Conservation (phyloP, 2,113 vertebrate genomes). For the Nansenia antarctica region DNA sequence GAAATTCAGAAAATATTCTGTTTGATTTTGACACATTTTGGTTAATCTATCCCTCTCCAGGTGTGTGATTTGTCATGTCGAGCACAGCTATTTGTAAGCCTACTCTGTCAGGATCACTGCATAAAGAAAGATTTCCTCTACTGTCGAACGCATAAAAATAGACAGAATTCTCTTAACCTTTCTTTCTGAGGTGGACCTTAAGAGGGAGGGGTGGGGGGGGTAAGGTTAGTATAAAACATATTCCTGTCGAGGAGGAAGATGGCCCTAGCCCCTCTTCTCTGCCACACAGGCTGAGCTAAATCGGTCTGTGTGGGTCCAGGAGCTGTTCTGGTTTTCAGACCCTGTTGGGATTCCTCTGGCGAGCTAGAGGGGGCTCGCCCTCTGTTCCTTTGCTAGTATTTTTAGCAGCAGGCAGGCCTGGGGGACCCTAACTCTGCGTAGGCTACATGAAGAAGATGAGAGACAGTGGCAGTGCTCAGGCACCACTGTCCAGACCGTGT, state of each 20-base stretch:
- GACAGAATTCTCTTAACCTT: not conserved
- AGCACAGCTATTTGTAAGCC: too few relatives aligned
- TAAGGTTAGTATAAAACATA: not conserved
- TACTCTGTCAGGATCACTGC: too few relatives aligned
- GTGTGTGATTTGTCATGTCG: too few relatives aligned
- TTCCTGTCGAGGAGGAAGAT: conserved; percentile 25
- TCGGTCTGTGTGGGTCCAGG: conserved; percentile 52
- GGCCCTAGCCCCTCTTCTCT: conserved; percentile 40
- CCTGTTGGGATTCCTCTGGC: conserved; percentile 62
- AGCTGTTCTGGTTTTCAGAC: conserved; percentile 50
- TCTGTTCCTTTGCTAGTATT: conserved; percentile 62
- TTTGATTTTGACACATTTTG: too few relatives aligned
- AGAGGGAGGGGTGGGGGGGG: not conserved
- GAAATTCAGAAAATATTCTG: too few relatives aligned
- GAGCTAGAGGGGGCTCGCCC: conserved; percentile 61
- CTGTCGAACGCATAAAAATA: too few relatives aligned
- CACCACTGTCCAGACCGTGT: too few relatives aligned
- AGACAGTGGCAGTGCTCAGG: too few relatives aligned
- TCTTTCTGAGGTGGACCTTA: not conserved
- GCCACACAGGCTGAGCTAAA: conserved; percentile 58
- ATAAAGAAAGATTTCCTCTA: too few relatives aligned
- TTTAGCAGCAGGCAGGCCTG: conserved; percentile 63
- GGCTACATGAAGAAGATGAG: too few relatives aligned
- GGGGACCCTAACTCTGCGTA: conserved; percentile 68
- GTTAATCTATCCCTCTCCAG: too few relatives aligned